Evolutionary conservation across 2,113 vertebrate species (phyloP), one percentile per base, ranked within the genome.

Genomic region (Cinclus cinclus): DNA sequence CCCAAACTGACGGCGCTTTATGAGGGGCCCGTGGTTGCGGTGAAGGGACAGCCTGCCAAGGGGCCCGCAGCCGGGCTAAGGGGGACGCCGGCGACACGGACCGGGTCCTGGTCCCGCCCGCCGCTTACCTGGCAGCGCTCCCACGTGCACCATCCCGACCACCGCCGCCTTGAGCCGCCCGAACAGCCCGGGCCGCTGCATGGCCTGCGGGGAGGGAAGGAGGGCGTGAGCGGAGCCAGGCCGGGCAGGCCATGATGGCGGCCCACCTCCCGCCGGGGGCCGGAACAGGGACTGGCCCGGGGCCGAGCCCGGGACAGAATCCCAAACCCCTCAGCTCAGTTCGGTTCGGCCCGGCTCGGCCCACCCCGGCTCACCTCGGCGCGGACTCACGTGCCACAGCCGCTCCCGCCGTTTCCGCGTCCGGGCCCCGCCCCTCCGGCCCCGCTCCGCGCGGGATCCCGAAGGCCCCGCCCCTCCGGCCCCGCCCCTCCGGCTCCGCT

Each of bases 71-170:
- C 25, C 21, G n/a, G 30, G 50, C 10, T 5, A 7, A 33, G 30
- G 35, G n/a, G 14, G 39, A 18, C 16, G 3, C 33, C n/a, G 37
- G 50, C 6, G 11, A 31, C 31, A 7, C 62, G 31, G 30, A 23
- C 30, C n/a, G 2, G 13, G 13, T 62, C 35, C 42, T 0, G 62
- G 11, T 27, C 25, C 31, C 31, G 17, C 64, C 46, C 27, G 28
- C 59, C 47, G 44, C 91, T 93, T 87, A 99, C 98, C 99, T 97
- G 98, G 98, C 84, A 99, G 96, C 7, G 99, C 98, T 97, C 96
- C 97, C 17, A 98, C 97, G 53, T 99, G 98, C 75, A 99, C 97
- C 98, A 99, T 98, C 31, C 98, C 99, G 52, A 99, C 95, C 11
- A 98, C 97, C 18, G 98, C 98, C 2, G 98, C 96, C 92, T 93